Evolutionary conservation across 2,113 vertebrate genomes (phyloP).

Genomic region (Strigops habroptila): DNA sequence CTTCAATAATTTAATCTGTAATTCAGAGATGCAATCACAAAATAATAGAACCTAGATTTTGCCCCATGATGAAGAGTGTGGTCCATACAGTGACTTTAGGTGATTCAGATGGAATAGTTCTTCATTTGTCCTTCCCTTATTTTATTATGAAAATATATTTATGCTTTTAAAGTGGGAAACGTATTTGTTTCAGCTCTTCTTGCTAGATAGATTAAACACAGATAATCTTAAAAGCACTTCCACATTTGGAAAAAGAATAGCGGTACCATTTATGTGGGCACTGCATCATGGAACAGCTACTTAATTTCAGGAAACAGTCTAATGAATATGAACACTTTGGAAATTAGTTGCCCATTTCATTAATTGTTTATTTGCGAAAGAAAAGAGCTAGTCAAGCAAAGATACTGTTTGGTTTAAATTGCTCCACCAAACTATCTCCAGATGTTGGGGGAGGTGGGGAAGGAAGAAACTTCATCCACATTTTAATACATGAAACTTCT

Average conservation of each 20-base stretch:
- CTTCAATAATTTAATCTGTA: not conserved
- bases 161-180: not conserved
- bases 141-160: not conserved
- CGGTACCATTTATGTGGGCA: constrained; percentile 13
- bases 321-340: constrained; percentile 76
- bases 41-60: not conserved
- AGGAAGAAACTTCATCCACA: constrained; percentile 37
- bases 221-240: not conserved
- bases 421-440: constrained; percentile 76
- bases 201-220: not conserved
- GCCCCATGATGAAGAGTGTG: not conserved
- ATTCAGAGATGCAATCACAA: not conserved
- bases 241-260: not conserved
- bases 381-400: constrained; percentile 72
- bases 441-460: constrained; percentile 63
- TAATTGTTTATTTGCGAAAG: constrained; percentile 80
- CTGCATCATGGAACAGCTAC: constrained; percentile 59
- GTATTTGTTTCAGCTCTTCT: not conserved
- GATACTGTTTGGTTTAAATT: constrained; percentile 72
- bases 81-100: not conserved
- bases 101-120: not conserved
- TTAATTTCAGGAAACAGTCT: constrained; percentile 78
- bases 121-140: not conserved
- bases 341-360: constrained; percentile 78
- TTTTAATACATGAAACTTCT: constrained; percentile 57